Percentiles rank a stretch among this genome's conserved stretches.
Conservation (phyloP, 2,113 vertebrate genomes). For the Eolophus roseicapilla region DNA sequence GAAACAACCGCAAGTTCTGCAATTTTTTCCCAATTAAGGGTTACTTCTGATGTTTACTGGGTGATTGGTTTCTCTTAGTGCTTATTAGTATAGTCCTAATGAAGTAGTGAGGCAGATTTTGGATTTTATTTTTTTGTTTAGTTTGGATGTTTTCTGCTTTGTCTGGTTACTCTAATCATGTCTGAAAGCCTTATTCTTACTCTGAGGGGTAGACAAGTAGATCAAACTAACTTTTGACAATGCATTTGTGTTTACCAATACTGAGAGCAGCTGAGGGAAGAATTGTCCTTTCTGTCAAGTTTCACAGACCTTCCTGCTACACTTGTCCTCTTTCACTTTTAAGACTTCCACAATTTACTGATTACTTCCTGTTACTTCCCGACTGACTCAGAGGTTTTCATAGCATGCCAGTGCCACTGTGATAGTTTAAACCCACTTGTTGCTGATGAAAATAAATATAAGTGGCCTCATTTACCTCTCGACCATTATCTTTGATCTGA, state of each 20-base stretch:
- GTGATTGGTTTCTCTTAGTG: background rate
- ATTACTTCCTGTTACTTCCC: background rate
- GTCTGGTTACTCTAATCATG: background rate
- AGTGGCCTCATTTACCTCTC: constrained; percentile 1
- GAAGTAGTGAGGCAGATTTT: background rate
- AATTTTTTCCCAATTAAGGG: background rate
- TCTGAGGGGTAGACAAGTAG: background rate
- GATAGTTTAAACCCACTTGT: constrained; percentile 19
- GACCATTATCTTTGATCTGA: background rate
- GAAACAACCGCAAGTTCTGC: background rate
- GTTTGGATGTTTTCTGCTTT: background rate
- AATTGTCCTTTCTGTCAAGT: background rate
- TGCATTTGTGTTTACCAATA: background rate
- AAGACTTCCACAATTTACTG: background rate
- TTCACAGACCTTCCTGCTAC: background rate
- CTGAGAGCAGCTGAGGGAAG: background rate
- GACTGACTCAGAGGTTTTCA: constrained; percentile 9
- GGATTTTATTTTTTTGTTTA: background rate
- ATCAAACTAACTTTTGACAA: background rate
- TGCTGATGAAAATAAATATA: constrained; percentile 37
- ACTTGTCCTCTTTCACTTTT: background rate
- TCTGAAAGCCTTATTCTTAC: background rate
- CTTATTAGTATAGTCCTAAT: background rate
- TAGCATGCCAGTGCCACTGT: background rate
- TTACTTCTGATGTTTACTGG: background rate